Conservation (phyloP, 2,113 vertebrate genomes). For the Rhinoderma darwinii region DNA sequence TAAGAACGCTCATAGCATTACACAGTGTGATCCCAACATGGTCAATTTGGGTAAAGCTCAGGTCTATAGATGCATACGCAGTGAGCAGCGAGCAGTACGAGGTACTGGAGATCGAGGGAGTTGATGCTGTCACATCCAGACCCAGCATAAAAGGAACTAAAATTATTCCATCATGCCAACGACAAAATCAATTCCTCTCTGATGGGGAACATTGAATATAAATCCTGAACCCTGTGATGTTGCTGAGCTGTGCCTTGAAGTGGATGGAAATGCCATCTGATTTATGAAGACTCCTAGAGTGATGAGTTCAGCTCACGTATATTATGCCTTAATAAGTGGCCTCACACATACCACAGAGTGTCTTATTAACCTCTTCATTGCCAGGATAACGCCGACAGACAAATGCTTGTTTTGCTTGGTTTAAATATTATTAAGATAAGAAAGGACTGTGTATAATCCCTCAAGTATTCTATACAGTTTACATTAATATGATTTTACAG, state of each 20-base stretch:
- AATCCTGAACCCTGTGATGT: constrained; percentile 47
- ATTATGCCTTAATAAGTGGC: constrained; percentile 38
- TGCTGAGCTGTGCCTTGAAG: constrained; percentile 44
- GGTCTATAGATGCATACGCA: constrained; percentile 19
- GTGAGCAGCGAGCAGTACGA: neutral
- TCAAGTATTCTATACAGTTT: neutral
- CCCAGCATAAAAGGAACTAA: constrained; percentile 35
- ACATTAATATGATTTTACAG: neutral
- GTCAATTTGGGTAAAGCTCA: constrained; percentile 45
- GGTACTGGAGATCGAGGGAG: constrained; percentile 15
- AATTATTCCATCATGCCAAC: constrained; percentile 54
- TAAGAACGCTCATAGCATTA: neutral
- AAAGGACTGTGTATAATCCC: neutral
- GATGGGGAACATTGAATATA: constrained; percentile 54
- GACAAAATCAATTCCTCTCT: constrained; percentile 52
- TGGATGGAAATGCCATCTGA: constrained; percentile 53
- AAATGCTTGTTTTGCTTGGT: neutral
- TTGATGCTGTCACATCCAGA: constrained; percentile 41
- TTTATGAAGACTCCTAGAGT: constrained; percentile 51
- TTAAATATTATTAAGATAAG: neutral
- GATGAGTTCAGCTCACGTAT: constrained; percentile 38
- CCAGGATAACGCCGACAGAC: neutral
- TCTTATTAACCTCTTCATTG: constrained; percentile 20
- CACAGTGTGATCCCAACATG: constrained; percentile 24
- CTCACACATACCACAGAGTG: neutral